Evolutionary conservation across 2,113 vertebrate species (phyloP), one percentile per base, ranked within the genome.

Genomic region (Varanus komodoensis): DNA sequence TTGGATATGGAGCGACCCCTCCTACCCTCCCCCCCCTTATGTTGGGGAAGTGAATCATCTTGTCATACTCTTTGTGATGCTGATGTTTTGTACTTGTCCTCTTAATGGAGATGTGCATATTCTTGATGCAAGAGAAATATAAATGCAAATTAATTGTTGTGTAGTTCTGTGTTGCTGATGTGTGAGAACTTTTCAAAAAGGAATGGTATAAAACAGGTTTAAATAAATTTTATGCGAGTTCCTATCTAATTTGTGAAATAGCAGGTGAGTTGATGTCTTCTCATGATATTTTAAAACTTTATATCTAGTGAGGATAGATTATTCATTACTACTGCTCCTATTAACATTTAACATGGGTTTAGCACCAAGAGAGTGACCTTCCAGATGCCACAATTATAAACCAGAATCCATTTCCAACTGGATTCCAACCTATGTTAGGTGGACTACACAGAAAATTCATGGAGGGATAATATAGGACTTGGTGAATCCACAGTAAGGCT

Each of bases 191-290:
- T 94, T 90, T 48, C 14, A 79, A 95, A 96, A 95, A 93, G 91
- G 94, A 95, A 94, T 84, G 80, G 77, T 95, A 89, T 88, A 94
- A 94, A 96, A 96, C 91, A 91, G 95, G 75, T 79, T 87, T 82
- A 90, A 94, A 93, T 91, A 86, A 95, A 96, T 96, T 97, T 95
- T 94, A 95, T 91, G 91, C 88, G 93, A 93, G 82, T 94, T 93
- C 91, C 87, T 83, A 11, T 71, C n/a, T 3, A 25, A n/a, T 38
- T 6, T 0, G 0, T 38, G 19, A 34, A 48, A 19, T 38, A 88
- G 11, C 84, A 61, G 68, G 80, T 61, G 79, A 81, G 83, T 75
- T 3, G 19, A 87, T 73, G 25, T n/a, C 68, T 82, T n/a, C 0
- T 0, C 0, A 0, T 6, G 27, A 38, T 38, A 85, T 44, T 8